phyloP scores from a whole-genome alignment of 2,113 vertebrate species.

The Chloroceryle aenea region DNA sequence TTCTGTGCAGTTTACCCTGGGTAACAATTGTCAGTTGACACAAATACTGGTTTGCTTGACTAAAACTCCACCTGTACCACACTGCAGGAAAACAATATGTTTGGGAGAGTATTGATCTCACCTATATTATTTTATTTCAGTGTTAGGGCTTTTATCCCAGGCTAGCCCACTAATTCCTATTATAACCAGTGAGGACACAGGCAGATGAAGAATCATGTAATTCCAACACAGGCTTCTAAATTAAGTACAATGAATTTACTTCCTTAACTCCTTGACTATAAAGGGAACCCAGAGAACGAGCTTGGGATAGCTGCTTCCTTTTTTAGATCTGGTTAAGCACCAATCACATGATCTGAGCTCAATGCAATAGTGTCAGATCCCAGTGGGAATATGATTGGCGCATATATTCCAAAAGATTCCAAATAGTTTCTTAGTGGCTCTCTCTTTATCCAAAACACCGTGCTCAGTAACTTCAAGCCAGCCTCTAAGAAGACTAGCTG shows the following conservation, averaged over 20 bases:
- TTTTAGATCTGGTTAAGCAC: not conserved
- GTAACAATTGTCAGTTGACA: not conserved
- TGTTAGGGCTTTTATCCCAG: not conserved
- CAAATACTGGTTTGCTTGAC: not conserved
- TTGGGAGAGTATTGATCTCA: not conserved
- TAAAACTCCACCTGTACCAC: not conserved
- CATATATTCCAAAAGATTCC: slow-evolving; percentile 21
- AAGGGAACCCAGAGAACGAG: not conserved
- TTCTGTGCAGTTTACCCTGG: not conserved
- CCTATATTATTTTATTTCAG: not conserved
- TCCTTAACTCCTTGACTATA: not conserved
- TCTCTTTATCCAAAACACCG: slow-evolving; percentile 30
- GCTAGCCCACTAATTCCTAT: not conserved
- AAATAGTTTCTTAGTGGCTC: slow-evolving; percentile 17
- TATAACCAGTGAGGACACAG: not conserved
- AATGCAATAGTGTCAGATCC: not conserved
- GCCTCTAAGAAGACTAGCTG: slow-evolving; percentile 16
- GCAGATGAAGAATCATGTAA: not conserved
- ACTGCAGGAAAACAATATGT: not conserved
- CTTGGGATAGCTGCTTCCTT: not conserved
- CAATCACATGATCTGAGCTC: not conserved
- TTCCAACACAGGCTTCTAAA: not conserved
- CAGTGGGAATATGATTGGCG: not conserved
- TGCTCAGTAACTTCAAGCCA: slow-evolving; percentile 10
- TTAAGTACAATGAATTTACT: not conserved